Base-by-base conservation (phyloP, 2,113 vertebrate species). In the Camelus dromedarius region DNA sequence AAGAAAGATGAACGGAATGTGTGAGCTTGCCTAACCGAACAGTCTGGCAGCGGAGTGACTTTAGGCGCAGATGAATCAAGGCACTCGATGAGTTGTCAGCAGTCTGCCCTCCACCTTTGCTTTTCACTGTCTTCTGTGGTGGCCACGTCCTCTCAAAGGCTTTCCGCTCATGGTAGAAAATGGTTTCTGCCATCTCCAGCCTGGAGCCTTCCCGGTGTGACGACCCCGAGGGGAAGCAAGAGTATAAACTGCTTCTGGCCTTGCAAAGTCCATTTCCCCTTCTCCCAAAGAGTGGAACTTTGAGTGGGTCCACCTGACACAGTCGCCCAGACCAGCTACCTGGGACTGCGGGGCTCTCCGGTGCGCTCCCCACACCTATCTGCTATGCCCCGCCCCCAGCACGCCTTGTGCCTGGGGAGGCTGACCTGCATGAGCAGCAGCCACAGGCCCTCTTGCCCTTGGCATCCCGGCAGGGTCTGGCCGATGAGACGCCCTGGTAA, bases 21-120 rank as follows among this genome's bases (percentile, higher is more conserved):
- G 16, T 0, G 3, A 1, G 19, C 14, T 19, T 19, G 14, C n/a
- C 64, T 32, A 13, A 14, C 26, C 0, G 42, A 20, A 32, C 38
- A 20, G 24, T 1, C 54, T 28, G 48, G 13, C 1, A 0, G 38
- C 0, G 14, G 50, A 6, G 19, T 3, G 32, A 13, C 64, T 42
- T 6, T 75, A 70, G 75, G 64, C 64, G 22, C 0, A 0, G 26
- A 42, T 32, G 42, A 16, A 14, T 32, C 52, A 26, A 70, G 75
- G 73, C 11, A 2, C 52, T 60, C 22, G 2, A 0, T 4, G 30
- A 3, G 0, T 13, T 14, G 16, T 8, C 22, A 11, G 10, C 70
- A 12, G 0, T 3, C 46, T 28, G 6, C 35, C 70, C 50, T n/a
- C 54, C 3, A 15, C 24, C 50, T 86, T 48, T 15, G 46, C 16